These are phyloP conservation scores for Papilio dardanus DNA, from an alignment of 1,140 invertebrate species.

Conservation along the genomic window DNA sequence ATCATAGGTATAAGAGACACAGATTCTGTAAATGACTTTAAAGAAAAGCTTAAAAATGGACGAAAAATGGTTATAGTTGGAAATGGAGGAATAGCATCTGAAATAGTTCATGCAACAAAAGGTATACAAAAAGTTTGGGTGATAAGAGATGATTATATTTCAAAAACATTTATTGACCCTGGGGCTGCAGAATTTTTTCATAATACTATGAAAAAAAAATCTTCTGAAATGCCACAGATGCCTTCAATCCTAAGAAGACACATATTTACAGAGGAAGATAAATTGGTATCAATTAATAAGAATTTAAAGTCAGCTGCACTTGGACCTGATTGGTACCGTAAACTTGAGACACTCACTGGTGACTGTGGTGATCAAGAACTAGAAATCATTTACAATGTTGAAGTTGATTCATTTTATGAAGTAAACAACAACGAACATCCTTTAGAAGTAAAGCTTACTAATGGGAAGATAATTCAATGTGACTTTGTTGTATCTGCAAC, in stretches of 20 bases:
- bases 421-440: slow-evolving; percentile 83
- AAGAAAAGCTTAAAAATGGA: slow-evolving; percentile 86
- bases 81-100: slow-evolving; percentile 99
- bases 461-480: slow-evolving; percentile 90
- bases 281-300: slow-evolving; percentile 66
- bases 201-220: slow-evolving; percentile 66
- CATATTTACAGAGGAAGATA: slow-evolving; percentile 85
- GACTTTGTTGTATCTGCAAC: slow-evolving; percentile 98
- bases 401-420: slow-evolving; percentile 84
- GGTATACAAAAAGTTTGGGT: slow-evolving; percentile 95
- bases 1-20: slow-evolving; percentile 96
- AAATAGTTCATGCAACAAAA: slow-evolving; percentile 94
- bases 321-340: slow-evolving; percentile 96
- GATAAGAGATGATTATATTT: slow-evolving; percentile 96
- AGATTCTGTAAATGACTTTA: slow-evolving; percentile 94
- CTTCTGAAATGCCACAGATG: slow-evolving; percentile 41
- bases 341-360: slow-evolving; percentile 85
- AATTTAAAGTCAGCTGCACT: slow-evolving; percentile 90
- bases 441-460: slow-evolving; percentile 89
- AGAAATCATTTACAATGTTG: slow-evolving; percentile 87
- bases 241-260: slow-evolving; percentile 84
- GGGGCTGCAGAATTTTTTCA: slow-evolving; percentile 98
- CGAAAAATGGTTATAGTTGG: slow-evolving; percentile 93
- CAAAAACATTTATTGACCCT: slow-evolving; percentile 96
- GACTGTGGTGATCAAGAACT: slow-evolving; percentile 71